phyloP scores from a whole-genome alignment of 2,797 vertebrate genomes.

The Macrochelys suwanniensis region DNA sequence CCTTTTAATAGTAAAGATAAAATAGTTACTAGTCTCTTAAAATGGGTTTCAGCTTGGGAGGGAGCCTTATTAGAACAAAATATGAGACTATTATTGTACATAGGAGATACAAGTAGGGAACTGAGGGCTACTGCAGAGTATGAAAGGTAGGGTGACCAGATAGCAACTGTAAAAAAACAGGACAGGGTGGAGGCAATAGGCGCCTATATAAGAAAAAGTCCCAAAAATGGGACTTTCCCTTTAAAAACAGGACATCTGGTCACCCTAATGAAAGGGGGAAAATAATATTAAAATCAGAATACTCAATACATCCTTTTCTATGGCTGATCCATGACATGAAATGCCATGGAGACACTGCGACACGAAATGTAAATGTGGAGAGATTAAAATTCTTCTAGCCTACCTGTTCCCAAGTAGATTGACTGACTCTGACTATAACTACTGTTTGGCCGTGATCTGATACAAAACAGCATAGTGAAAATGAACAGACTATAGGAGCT shows the following conservation, averaged over 20 bases:
- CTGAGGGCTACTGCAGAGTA: accelerated
- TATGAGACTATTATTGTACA: neutral
- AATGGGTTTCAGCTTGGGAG: neutral
- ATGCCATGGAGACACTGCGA: neutral
- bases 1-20: slow-evolving; percentile 16
- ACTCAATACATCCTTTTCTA: neutral
- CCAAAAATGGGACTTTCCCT: too few relatives aligned
- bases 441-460: accelerated
- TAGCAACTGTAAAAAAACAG: too few relatives aligned
- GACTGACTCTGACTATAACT: accelerated
- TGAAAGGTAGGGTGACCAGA: neutral
- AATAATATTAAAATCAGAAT: neutral
- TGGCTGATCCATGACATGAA: neutral
- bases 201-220: too few relatives aligned
- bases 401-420: accelerated
- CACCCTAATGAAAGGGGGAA: neutral
- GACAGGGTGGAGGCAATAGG: too few relatives aligned
- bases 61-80: neutral
- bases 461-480: accelerated
- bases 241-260: too few relatives aligned
- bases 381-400: accelerated
- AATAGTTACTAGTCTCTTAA: neutral
- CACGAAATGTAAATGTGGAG: neutral
- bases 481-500: neutral
- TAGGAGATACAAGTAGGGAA: neutral